Percentiles rank a stretch among this genome's conserved stretches.
Conservation (phyloP, 92 coral and sea anemone genomes). For the Metridium senile region DNA sequence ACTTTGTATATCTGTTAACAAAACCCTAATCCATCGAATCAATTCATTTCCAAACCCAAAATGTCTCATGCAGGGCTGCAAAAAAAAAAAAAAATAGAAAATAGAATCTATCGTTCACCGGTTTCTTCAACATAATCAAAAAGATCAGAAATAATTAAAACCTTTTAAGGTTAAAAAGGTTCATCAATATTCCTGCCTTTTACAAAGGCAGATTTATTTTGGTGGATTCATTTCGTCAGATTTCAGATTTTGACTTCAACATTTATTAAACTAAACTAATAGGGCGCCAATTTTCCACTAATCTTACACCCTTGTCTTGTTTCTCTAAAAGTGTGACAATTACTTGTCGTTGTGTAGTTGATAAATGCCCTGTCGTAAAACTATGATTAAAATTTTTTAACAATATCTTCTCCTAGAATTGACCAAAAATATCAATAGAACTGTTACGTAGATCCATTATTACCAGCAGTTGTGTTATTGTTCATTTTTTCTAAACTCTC, state of each 20-base stretch:
- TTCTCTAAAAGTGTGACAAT: constrained; percentile 7
- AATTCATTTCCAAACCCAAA: constrained; percentile 24
- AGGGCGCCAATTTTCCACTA: constrained; percentile 17
- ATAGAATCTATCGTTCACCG: not conserved
- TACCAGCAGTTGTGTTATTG: not conserved
- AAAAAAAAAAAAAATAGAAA: not conserved
- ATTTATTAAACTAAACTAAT: constrained; percentile 28
- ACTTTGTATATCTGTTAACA: not conserved
- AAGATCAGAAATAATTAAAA: constrained; percentile 6
- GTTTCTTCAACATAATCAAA: constrained; percentile 3
- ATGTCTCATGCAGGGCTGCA: constrained; percentile 14
- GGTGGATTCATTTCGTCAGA: constrained; percentile 6
- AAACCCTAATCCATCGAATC: constrained; percentile 16
- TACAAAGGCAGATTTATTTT: constrained; percentile 13
- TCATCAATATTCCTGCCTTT: constrained; percentile 4
- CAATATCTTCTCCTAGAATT: constrained; percentile 9
- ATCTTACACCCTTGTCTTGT: constrained; percentile 18
- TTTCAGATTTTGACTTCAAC: constrained; percentile 26
- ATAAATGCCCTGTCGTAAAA: not conserved
- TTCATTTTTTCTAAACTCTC: constrained; percentile 3
- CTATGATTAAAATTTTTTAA: constrained; percentile 5
- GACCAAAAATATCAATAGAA: constrained; percentile 4
- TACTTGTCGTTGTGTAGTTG: constrained; percentile 12
- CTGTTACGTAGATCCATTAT: constrained; percentile 5
- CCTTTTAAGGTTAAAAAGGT: too few species aligned